Evolutionary conservation across 2,888 invertebrate genomes (phyloP).

Genomic region (Lepetodrilus schrolli): DNA sequence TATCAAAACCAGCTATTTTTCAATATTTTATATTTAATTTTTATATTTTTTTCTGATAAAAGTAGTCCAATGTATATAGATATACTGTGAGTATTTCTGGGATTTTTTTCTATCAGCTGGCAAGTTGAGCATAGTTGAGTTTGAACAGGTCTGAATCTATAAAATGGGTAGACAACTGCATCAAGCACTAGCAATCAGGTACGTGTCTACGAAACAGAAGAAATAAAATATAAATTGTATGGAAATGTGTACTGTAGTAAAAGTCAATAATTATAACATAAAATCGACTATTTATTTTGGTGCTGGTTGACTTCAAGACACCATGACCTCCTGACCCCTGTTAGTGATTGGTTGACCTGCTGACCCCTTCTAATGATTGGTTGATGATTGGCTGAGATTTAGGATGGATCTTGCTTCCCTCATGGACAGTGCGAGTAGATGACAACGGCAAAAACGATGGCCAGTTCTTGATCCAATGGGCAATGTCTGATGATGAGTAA

Average conservation of each 20-base stretch:
- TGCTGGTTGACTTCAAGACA: constrained; percentile 16
- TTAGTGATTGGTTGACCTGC: background rate
- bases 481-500: too few relatives aligned
- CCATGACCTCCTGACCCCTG: background rate
- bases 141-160: background rate
- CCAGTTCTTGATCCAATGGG: too few relatives aligned
- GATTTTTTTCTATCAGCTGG: background rate
- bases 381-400: background rate
- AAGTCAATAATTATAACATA: background rate
- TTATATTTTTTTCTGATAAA: too few relatives aligned
- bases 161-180: background rate
- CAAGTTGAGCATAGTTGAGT: constrained; percentile 16
- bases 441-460: background rate
- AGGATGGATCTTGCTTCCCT: background rate
- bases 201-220: background rate
- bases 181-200: constrained; percentile 10
- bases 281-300: background rate
- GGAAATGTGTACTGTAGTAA: constrained; percentile 12
- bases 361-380: background rate
- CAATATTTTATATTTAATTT: background rate
- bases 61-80: too few relatives aligned
- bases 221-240: constrained; percentile 6
- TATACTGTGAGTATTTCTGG: constrained; percentile 21
- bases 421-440: background rate
- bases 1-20: background rate